Conservation (phyloP, 1,140 invertebrate genomes). For the Drosophila pseudoananassae region DNA sequence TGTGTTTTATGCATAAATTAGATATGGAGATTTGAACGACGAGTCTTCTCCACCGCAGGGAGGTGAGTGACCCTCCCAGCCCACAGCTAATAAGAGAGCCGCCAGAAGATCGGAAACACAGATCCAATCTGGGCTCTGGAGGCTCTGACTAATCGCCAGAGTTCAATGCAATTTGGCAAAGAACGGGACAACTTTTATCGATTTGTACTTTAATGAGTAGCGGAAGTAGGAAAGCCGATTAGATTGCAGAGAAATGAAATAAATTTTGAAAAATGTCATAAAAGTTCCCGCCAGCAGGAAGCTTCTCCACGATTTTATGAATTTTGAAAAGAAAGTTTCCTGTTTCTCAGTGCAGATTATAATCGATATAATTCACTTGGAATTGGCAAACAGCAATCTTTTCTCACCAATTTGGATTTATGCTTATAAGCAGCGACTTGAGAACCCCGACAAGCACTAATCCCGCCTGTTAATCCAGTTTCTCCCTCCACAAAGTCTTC, state of each 20-base stretch:
- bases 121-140: not conserved
- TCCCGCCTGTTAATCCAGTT: conserved; percentile 5
- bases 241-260: not conserved
- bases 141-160: conserved; percentile 14
- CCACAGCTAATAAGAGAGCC: conserved; percentile 1
- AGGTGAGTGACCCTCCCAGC: too few relatives aligned
- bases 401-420: not conserved
- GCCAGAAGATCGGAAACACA: conserved; percentile 35
- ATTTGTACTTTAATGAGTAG: conserved; percentile 5
- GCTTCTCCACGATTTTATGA: not conserved
- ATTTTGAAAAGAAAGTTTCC: not conserved
- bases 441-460: not conserved
- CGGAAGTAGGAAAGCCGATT: conserved; percentile 14
- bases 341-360: not conserved
- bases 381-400: not conserved
- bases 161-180: not conserved
- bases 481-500: not conserved
- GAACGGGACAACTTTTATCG: not conserved
- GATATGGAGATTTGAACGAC: conserved; percentile 25
- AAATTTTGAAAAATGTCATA: not conserved
- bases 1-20: conserved; percentile 41
- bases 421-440: not conserved
- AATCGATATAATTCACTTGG: conserved; percentile 3
- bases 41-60: too few relatives aligned
- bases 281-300: not conserved